Evolutionary conservation across 92 coral and sea anemone genomes (phyloP).

Genomic region (Ricordea florida): DNA sequence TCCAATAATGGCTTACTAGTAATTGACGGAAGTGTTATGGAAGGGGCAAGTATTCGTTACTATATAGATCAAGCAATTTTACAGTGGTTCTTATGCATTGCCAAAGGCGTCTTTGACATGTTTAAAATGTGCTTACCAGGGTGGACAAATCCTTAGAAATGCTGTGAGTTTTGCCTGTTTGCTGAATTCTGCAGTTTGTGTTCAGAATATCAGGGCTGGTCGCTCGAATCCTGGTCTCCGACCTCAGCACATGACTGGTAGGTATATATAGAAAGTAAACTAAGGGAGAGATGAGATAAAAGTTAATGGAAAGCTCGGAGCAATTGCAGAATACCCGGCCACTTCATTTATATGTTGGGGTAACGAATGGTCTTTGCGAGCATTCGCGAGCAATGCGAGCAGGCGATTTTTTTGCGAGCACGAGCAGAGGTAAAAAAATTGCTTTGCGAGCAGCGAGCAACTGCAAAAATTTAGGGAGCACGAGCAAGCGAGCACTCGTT

Average conservation of each 20-base stretch:
- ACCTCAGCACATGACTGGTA: constrained; percentile 89
- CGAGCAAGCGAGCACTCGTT: too few relatives aligned
- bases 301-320: too few relatives aligned
- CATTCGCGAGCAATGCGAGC: too few relatives aligned
- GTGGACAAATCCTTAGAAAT: constrained; percentile 69
- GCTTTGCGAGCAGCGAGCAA: too few relatives aligned
- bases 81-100: neutral
- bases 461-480: too few relatives aligned
- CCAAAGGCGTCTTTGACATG: neutral
- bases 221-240: constrained; percentile 79
- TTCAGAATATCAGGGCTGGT: constrained; percentile 83
- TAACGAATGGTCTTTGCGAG: too few relatives aligned
- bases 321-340: too few relatives aligned
- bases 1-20: constrained; percentile 24
- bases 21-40: constrained; percentile 86
- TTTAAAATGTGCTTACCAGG: neutral
- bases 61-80: too few relatives aligned
- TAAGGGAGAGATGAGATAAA: neutral
- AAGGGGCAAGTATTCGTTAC: constrained; percentile 66
- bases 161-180: constrained; percentile 80
- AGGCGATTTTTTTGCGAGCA: too few relatives aligned
- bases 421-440: too few relatives aligned
- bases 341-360: too few relatives aligned
- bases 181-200: constrained; percentile 63
- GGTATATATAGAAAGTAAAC: too few relatives aligned